Conservation (phyloP, 1,140 invertebrate species). For the Steinernema feltiae region DNA sequence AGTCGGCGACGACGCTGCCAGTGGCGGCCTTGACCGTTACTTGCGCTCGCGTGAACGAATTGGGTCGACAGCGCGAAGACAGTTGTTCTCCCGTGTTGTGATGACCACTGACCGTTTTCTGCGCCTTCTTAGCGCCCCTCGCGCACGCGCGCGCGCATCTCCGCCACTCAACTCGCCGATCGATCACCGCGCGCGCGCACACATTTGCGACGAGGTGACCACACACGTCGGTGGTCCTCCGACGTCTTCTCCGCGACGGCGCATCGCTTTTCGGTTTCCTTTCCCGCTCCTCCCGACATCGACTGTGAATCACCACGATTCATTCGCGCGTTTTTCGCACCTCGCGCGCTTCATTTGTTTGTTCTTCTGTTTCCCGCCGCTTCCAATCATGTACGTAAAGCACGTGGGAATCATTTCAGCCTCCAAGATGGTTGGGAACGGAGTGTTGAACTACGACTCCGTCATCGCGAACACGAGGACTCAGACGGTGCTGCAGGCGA, state of each 20-base stretch:
- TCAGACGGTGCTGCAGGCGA: background rate
- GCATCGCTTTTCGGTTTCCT: background rate
- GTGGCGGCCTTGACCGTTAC: constrained; percentile 4
- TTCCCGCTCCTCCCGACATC: background rate
- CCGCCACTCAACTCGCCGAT: background rate
- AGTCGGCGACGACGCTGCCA: background rate
- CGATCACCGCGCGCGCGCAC: background rate
- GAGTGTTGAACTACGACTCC: background rate
- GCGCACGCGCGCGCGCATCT: background rate
- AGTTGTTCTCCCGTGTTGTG: background rate
- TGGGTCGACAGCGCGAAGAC: constrained; percentile 10
- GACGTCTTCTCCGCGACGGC: background rate
- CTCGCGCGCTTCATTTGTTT: background rate
- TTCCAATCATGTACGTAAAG: no score
- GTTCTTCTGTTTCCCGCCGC: background rate
- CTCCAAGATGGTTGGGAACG: background rate
- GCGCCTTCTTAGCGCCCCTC: background rate
- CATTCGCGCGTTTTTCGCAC: background rate
- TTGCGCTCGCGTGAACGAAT: background rate
- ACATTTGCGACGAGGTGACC: background rate
- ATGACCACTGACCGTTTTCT: constrained; percentile 4
- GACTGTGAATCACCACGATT: background rate
- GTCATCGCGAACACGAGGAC: background rate
- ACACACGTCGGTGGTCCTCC: background rate
- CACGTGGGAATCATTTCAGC: background rate